phyloP scores from a whole-genome alignment of 2,888 invertebrate species.

The Drosophila hamatofila region DNA sequence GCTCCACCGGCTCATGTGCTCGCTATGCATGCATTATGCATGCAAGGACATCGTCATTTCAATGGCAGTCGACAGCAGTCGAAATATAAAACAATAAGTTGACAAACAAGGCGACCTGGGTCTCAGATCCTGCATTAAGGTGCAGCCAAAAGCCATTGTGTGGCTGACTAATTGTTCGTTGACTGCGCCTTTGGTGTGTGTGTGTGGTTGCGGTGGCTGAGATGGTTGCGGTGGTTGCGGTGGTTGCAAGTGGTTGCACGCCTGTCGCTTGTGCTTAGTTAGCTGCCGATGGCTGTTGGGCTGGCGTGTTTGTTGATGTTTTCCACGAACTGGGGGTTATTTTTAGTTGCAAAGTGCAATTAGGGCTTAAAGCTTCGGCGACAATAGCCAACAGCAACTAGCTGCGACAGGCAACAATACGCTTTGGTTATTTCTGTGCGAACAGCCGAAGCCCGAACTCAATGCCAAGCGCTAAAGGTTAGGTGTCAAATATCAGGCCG shows the following conservation, averaged over 20 bases:
- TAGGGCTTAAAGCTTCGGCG: slow-evolving; percentile 19
- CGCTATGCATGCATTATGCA: background rate
- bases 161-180: slow-evolving; percentile 16
- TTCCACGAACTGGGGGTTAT: slow-evolving; percentile 25
- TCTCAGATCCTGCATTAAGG: slow-evolving; percentile 8
- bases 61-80: slow-evolving; percentile 1
- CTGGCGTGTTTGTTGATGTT: slow-evolving; percentile 29
- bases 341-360: slow-evolving; percentile 50
- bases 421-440: slow-evolving; percentile 33
- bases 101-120: slow-evolving; percentile 3
- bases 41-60: slow-evolving; percentile 5
- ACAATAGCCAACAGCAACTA: background rate
- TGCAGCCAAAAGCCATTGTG: slow-evolving; percentile 25
- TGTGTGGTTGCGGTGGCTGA: background rate
- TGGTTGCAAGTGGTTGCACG: background rate
- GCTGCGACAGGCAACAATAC: slow-evolving; percentile 4
- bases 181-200: background rate
- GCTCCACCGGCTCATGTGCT: background rate
- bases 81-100: slow-evolving; percentile 5
- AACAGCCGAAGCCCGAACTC: slow-evolving; percentile 37
- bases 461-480: slow-evolving; percentile 64
- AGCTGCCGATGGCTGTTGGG: slow-evolving; percentile 33
- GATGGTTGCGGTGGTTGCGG: background rate
- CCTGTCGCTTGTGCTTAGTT: slow-evolving; percentile 29
- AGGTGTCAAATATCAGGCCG: slow-evolving; percentile 49